Evolutionary conservation across 2,797 vertebrate genomes (phyloP).

Genomic region (Zalophus californianus): DNA sequence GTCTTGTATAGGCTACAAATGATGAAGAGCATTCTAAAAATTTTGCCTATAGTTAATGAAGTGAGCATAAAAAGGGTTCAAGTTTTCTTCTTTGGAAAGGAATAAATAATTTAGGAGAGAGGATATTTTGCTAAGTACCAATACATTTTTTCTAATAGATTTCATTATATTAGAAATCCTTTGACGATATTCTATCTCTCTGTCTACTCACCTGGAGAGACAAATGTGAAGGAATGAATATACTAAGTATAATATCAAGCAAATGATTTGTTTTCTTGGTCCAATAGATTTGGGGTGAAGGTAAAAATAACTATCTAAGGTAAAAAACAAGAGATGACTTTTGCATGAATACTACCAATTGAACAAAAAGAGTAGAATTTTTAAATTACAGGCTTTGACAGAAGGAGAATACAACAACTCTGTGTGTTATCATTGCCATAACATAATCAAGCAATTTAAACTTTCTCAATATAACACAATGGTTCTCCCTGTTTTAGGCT

Average conservation of each 20-base stretch:
- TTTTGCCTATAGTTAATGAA: neutral
- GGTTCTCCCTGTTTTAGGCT: neutral
- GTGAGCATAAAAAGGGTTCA: neutral
- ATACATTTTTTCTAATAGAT: neutral
- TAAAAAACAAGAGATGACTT: neutral
- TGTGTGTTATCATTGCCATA: neutral
- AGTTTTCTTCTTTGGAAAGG: neutral
- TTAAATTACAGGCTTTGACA: neutral
- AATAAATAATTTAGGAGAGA: neutral
- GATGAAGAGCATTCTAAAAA: neutral
- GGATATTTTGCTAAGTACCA: neutral
- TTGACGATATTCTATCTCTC: neutral
- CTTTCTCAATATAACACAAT: neutral
- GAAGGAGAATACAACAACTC: neutral
- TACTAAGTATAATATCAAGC: neutral
- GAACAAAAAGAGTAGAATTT: neutral
- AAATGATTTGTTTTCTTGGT: neutral
- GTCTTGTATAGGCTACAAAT: neutral
- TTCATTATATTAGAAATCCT: neutral
- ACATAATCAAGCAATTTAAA: neutral
- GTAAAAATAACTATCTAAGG: neutral
- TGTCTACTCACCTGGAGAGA: neutral
- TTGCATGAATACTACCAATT: neutral
- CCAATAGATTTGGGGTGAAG: neutral
- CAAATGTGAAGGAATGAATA: neutral